Evolutionary conservation across 2,888 invertebrate genomes (phyloP), one percentile per base, ranked within the genome.

Genomic region (Bellardia bayeri): DNA sequence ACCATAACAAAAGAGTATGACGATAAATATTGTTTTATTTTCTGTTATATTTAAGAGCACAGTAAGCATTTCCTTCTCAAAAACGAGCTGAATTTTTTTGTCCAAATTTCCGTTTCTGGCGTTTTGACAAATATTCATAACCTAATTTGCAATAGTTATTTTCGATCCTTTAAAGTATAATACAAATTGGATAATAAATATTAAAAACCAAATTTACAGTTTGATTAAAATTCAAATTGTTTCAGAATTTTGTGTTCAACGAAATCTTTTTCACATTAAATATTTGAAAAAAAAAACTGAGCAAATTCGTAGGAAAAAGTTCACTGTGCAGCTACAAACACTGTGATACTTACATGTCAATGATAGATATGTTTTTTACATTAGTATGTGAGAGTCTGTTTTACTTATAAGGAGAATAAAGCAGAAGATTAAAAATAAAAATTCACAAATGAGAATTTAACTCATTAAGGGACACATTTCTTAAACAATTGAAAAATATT

Each of bases 11-110:
- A 74, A 49, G n/a, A 49, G 49, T 33, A 66, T 30, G 72, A 79
- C 72, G 64, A 79, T 66, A 79, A 79, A 79, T 79, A 58, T 66
- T 84, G 51, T 72, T 72, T 78, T 58, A 64, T 45, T 71, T 63
- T 75, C 2, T 58, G 30, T 71, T 71, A 37, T 13, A 49, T 45
- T 45, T n/a, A 33, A 30, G 23, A 1, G 30, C 16, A 13, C 68
- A 49, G 42, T 14, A 13, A 23, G 1, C 56, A 56, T 56, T 56
- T 56, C 6, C 6, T 45, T 37, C 37, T 37, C 6, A 37, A 5
- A 37, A 0, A 6, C 37, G 6, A 6, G 6, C 37, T 5, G 1
- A 49, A 49, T 49, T 7, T 49, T 7, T 49, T 49, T 13, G 49
- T 49, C 2, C 14, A 3, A 13, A 0, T 7, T 49, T 49, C 49